Conservation (phyloP, 1,140 invertebrate species). For the Listronotus bonariensis region DNA sequence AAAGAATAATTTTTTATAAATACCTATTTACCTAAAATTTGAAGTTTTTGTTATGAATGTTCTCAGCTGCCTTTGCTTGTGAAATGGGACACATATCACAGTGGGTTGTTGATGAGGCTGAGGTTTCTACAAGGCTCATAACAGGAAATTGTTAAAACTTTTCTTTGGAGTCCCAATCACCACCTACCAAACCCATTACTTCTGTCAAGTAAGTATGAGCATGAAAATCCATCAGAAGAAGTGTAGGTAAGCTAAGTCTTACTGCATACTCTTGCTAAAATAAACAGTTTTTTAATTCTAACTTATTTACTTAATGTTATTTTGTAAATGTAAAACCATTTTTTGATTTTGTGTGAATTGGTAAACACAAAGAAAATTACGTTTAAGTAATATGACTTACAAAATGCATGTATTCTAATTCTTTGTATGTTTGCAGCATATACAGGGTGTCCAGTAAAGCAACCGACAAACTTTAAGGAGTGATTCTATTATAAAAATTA, state of each 20-base stretch:
- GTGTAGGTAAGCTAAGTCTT: constrained; percentile 61
- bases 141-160: constrained; percentile 56
- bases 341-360: neutral
- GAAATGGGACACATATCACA: constrained; percentile 75
- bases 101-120: constrained; percentile 65
- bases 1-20: too few relatives aligned
- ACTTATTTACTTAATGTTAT: neutral
- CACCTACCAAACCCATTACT: constrained; percentile 75
- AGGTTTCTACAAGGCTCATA: constrained; percentile 64
- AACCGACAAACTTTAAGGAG: too few relatives aligned
- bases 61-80: constrained; percentile 60
- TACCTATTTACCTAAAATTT: constrained; percentile 18
- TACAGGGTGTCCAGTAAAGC: too few relatives aligned
- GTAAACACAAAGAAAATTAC: too few relatives aligned
- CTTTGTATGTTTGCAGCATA: too few relatives aligned
- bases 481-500: too few relatives aligned
- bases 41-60: constrained; percentile 52
- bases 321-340: neutral
- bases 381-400: too few relatives aligned
- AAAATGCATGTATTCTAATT: too few relatives aligned
- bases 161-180: constrained; percentile 53
- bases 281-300: neutral
- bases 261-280: constrained; percentile 67
- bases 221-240: constrained; percentile 72
- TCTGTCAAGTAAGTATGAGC: constrained; percentile 69